Evolutionary conservation across 2,113 vertebrate genomes (phyloP).

Genomic region (Campylomormyrus tamandua): DNA sequence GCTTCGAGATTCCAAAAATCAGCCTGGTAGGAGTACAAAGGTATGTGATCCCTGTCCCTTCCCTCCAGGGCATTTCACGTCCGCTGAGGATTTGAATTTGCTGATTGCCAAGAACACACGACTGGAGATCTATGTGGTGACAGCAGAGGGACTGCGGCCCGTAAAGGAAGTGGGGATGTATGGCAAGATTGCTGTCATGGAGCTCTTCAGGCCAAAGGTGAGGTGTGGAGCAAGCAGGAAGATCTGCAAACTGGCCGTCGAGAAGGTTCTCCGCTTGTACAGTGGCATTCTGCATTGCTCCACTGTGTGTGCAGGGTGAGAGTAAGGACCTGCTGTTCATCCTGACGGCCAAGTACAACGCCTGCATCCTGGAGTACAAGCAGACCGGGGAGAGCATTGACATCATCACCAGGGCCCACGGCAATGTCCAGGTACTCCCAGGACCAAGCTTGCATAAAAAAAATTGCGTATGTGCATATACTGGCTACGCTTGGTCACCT

Average conservation of each 20-base stretch:
- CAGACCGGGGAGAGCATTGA: slow-evolving; percentile 94
- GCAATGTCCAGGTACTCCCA: slow-evolving; percentile 84
- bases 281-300: background rate
- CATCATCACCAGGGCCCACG: slow-evolving; percentile 92
- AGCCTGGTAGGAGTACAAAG: background rate
- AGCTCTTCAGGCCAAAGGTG: slow-evolving; percentile 96
- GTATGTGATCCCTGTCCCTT: background rate
- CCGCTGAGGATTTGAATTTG: slow-evolving; percentile 87
- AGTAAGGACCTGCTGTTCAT: slow-evolving; percentile 94
- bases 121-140: slow-evolving; percentile 95
- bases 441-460: background rate
- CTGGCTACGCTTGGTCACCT: background rate
- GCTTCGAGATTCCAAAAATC: background rate
- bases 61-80: slow-evolving; percentile 87
- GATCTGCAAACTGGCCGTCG: background rate
- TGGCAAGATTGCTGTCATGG: slow-evolving; percentile 93
- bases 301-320: slow-evolving; percentile 70
- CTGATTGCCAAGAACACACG: slow-evolving; percentile 96
- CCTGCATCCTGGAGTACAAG: slow-evolving; percentile 97
- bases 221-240: background rate
- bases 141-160: slow-evolving; percentile 88
- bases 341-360: slow-evolving; percentile 95
- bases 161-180: slow-evolving; percentile 99
- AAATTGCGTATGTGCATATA: background rate
- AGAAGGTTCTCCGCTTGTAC: background rate